A percentile compares a stretch with the other conserved stretches of the same genome.
These are phyloP conservation scores for Ptilonorhynchus violaceus DNA, from an alignment of 2,113 vertebrate species.

Conservation along the genomic window DNA sequence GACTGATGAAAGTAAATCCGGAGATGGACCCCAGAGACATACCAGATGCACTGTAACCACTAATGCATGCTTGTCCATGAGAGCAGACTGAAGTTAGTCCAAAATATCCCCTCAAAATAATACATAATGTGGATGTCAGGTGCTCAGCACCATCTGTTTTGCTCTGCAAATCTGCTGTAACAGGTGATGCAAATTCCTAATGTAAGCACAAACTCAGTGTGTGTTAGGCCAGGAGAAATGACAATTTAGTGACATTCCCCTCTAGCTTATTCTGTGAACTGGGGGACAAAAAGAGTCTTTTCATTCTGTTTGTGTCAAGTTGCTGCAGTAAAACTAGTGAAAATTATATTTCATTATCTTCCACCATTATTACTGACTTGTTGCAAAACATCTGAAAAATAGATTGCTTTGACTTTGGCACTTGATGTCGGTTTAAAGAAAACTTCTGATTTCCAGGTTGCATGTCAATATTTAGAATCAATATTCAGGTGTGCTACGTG, in stretches of 20 bases:
- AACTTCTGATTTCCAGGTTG: background rate
- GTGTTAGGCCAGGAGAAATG: background rate
- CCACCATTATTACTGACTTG: background rate
- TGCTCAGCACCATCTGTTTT: background rate
- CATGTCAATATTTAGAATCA: background rate
- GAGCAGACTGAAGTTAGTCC: background rate
- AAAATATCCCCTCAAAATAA: background rate
- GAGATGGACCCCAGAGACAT: background rate
- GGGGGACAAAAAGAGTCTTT: background rate
- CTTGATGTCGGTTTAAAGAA: background rate
- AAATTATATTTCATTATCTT: background rate
- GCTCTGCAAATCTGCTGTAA: background rate
- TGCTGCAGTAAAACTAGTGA: background rate
- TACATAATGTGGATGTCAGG: background rate
- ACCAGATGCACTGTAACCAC: background rate
- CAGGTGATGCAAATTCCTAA: background rate
- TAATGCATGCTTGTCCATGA: background rate
- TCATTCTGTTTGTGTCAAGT: background rate
- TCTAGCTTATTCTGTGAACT: background rate
- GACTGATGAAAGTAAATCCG: constrained; percentile 3
- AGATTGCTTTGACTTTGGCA: background rate
- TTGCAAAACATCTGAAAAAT: background rate
- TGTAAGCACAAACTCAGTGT: background rate
- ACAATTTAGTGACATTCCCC: background rate
- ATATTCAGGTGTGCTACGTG: background rate